Base-by-base conservation (phyloP, 2,888 invertebrate genomes). In the Polylopha cassiicola region DNA sequence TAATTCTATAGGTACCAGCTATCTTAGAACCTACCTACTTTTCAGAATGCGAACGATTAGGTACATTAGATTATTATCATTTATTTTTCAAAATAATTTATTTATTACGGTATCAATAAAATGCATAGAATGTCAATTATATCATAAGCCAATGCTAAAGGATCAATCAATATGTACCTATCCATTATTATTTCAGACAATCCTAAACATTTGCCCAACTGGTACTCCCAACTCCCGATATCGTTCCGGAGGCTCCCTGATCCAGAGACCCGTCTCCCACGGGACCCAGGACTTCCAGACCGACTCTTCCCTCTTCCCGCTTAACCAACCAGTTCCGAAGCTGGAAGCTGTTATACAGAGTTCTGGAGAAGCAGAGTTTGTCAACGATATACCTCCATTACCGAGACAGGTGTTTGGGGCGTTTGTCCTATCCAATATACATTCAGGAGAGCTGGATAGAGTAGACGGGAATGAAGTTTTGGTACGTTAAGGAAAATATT, bases 271-370 rank as follows among this genome's bases (percentile, higher is more conserved):
- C 0, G 57, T 92, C 1, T 91, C 92, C 0, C 80, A 77, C 1
- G 92, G 89, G 1, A 79, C 72, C 13, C 91, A 76, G 42, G 59
- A 64, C 2, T 93, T 80, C 55, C 89, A 90, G 50, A 89, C 89
- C 0, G 86, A 91, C 50, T 72, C 87, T 18, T 72, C 81, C 0
- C 58, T 89, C 14, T 93, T 89, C 80, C 93, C 94, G 0, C 56
- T 93, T 7, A 91, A 89, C 53, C 69, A 93, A 61, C 90, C 93
- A 0, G 66, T 92, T 3, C 79, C 87, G 0, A 94, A 94, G 66
- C 51, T 91, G 2, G 92, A 92, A 63, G 79, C 66, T 0, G 27
- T 62, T 3, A 80, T 84, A 13, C 91, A 91, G 63, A 85, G 87
- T 27, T 75, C 89, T 10, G 93, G 93, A 0, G 91, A 92, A 57